A percentile compares a stretch with the other conserved stretches of the same genome.
These are phyloP conservation scores for Haemorhous mexicanus DNA, from an alignment of 2,113 vertebrate genomes.

Conservation along the genomic window DNA sequence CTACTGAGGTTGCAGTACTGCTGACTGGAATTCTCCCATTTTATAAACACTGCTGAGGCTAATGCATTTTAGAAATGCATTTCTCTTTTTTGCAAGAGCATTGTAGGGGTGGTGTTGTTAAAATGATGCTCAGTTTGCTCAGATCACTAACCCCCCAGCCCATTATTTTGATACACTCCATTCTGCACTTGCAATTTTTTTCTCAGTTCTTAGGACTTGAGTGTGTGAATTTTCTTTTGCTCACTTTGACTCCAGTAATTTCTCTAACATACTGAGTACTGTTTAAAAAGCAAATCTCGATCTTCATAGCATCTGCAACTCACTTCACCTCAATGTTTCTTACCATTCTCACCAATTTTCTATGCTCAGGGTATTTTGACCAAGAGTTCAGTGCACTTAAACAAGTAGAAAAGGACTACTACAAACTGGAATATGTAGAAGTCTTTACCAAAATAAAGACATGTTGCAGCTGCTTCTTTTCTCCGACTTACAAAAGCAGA, in stretches of 20 bases:
- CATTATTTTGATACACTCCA: background rate
- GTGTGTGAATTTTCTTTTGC: background rate
- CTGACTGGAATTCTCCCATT: background rate
- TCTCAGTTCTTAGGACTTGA: background rate
- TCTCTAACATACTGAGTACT: background rate
- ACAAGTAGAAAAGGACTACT: background rate
- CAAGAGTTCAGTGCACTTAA: background rate
- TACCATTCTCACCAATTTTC: background rate
- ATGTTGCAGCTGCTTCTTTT: background rate
- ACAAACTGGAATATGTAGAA: background rate
- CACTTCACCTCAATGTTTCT: background rate
- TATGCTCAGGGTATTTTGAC: background rate
- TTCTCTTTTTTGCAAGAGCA: background rate
- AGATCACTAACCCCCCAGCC: background rate
- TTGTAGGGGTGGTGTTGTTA: rapidly evolving
- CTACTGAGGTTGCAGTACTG: background rate
- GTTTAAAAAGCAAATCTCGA: background rate
- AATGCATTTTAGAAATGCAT: background rate
- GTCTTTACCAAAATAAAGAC: background rate
- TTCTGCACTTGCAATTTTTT: background rate
- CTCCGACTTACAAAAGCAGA: background rate
- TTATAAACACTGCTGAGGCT: background rate
- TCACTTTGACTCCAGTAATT: background rate
- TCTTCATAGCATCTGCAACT: background rate
- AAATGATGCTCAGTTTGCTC: background rate